Base-by-base conservation (phyloP, 2,888 invertebrate species). In the Sinohyriopsis cumingii region DNA sequence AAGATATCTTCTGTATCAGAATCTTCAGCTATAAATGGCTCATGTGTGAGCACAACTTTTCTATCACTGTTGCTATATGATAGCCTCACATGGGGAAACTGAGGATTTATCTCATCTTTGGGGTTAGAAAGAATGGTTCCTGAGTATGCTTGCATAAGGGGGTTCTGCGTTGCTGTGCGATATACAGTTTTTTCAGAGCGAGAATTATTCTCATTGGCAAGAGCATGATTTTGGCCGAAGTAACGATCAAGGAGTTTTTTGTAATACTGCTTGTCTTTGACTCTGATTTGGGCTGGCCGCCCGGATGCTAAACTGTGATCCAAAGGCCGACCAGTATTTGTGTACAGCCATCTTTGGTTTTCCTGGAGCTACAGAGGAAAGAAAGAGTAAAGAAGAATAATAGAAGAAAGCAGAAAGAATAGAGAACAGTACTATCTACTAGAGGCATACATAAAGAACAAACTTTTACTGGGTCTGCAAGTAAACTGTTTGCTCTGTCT, bases 221-320 rank as follows among this genome's bases (percentile, higher is more conserved):
- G 75, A 69, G 83, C 84, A 76, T 86, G 86, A 75, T 85, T 84
- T 71, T 81, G 73, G 66, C 86, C 86, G 75, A 85, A 86, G 73
- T 86, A 86, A 54, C 85, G 79, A 71, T 86, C 86, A 76, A 86
- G 76, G 19, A 86, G 83, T 66, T 82, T 83, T 81, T 85, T 85
- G 76, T 86, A 86, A 79, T 86, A 86, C 71, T 82, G 79, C 67
- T 79, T 77, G 73, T 86, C 86, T 77, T 86, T 86, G 56, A 82
- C 81, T 68, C 84, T 75, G 68, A 84, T 81, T 54, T 83, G 83
- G 59, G 82, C 80, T 65, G 78, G 81, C 28, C 79, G 77, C 56
- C 82, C 81, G 6, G 77, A 75, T 25, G 71, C 70, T 24, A 82
- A 69, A 73, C 80, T 81, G 59, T 80, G 75, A 55, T 84, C 84